Base-by-base conservation (phyloP, 37 sponge, comb jelly and placozoan species). In the Halichondria panicea region DNA sequence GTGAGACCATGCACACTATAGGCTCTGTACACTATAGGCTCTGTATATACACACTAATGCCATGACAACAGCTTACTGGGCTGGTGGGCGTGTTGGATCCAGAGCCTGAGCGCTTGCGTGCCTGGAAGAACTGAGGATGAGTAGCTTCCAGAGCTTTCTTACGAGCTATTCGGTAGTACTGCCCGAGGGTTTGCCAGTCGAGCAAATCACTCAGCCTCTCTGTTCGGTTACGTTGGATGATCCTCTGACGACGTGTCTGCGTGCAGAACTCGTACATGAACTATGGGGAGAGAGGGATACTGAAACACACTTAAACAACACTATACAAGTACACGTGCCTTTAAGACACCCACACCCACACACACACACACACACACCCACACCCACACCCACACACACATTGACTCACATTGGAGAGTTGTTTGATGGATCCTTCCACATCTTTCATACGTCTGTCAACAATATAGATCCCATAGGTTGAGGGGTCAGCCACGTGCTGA, bases 401-500 rank as follows among this genome's bases (percentile, higher is more conserved):
- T 56, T 21, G 1, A 12, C 92, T 81, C 44, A 93, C 93, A 65
- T 87, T 73, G 0, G 97, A 58, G 43, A 96, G 79, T 77, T 96
- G 94, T 53, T 93, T 88, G 1, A 96, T 81, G 9, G 95, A 93
- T 42, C 90, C 94, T 21, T 87, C 97, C 0, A 83, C 76, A 55
- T 69, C 68, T 68, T 91, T 90, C 70, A 82, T 84, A 41, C 93
- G 66, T 24, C 99, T 64, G 68, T 98, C 99, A 25, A 98, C 84
- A 58, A 98, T 98, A 87, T 98, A 98, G 64, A 98, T 92, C 15
- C 99, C 99, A 55, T 98, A 98, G 41, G 91, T 81, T 39, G 85
- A 56, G 24, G 99, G 99, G 46, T 95, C 91, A 9, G 93, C 84
- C 2, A 98, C 92, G 67, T 98, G 93, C 35, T 93, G 82, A 8